Base-by-base conservation (phyloP, 2,113 vertebrate species). In the Heliornis fulica region DNA sequence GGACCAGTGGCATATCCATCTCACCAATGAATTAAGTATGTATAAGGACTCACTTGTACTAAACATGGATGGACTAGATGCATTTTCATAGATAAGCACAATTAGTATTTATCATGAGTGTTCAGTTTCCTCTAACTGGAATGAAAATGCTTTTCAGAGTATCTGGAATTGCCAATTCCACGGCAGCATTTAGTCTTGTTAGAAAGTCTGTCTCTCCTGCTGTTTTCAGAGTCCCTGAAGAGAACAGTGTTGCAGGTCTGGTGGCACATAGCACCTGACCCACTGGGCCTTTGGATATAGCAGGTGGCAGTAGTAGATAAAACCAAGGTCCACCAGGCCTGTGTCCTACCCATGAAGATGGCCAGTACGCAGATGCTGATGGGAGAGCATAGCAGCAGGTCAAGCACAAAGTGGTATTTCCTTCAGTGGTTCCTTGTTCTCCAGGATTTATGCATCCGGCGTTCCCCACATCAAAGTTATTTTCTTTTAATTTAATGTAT, bases 301-400 rank as follows among this genome's bases (percentile, higher is more conserved):
- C n/a, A 63, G 20, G 20, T n/a, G 60, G 9, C 7, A 8, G 28
- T 14, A 7, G 10, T 53, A 41, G 50, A 16, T 74, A 59, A 70
- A 25, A 40, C 9, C 3, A 65, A 70, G 41, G 16, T 28, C 46
- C 51, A 57, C 15, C 63, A 89, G 28, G 50, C 45, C 2, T 0
- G 11, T 45, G 41, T 34, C 45, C 20, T 59, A 1, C 41, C 41
- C 13, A 7, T 32, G 28, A 68, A 43, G 31, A 25, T 46, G 29
- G 23, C 34, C 46, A 21, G 18, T 20, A 38, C 0, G 0, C 21
- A 75, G 10, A 13, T 69, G 11, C 19, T 57, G 11, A 14, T 12
- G 32, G 41, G 36, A 89, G 4, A 74, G 3, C 0, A 0, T 12
- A 66, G 46, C 17, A 81, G 34, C 19, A 63, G 43, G 31, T 17